Percentiles rank a stretch among this genome's conserved stretches.
Evolutionary conservation across 2,797 vertebrate species (phyloP).

Genomic region (Poecilia picta): DNA sequence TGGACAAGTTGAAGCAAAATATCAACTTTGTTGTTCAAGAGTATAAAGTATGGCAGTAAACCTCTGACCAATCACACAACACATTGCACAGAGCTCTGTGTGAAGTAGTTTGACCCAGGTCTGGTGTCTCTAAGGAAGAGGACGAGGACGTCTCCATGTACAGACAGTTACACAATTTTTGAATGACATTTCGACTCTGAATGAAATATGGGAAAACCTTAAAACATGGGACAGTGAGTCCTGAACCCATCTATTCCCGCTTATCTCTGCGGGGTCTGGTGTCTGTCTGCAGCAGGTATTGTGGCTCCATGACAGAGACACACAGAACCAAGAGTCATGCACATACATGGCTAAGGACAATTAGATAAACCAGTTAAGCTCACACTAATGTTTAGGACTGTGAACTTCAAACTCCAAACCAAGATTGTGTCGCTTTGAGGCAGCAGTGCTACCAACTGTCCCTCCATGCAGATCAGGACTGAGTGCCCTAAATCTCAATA

Average conservation of each 20-base stretch:
- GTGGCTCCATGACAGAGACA: not conserved
- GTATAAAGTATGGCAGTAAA: too few species aligned
- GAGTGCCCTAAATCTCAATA: not conserved
- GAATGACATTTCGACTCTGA: too few species aligned
- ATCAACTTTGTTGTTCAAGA: too few species aligned
- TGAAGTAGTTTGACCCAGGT: too few species aligned
- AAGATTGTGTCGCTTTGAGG: not conserved
- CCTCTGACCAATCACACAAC: too few species aligned
- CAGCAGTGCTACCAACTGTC: not conserved
- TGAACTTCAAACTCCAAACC: not conserved
- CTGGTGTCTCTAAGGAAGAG: too few species aligned
- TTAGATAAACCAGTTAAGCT: not conserved
- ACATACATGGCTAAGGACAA: not conserved
- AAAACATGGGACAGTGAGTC: too few species aligned
- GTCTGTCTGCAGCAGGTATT: not conserved
- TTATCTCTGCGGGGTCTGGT: not conserved
- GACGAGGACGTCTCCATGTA: too few species aligned
- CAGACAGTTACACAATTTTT: too few species aligned
- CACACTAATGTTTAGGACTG: not conserved
- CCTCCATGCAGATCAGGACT: not conserved
- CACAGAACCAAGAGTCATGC: not conserved
- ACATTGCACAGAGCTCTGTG: too few species aligned
- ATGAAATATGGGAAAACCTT: too few species aligned
- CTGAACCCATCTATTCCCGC: not conserved
- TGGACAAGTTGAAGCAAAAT: too few species aligned